phyloP scores from a whole-genome alignment of 2,113 vertebrate species.

The Gymnobelideus leadbeateri region DNA sequence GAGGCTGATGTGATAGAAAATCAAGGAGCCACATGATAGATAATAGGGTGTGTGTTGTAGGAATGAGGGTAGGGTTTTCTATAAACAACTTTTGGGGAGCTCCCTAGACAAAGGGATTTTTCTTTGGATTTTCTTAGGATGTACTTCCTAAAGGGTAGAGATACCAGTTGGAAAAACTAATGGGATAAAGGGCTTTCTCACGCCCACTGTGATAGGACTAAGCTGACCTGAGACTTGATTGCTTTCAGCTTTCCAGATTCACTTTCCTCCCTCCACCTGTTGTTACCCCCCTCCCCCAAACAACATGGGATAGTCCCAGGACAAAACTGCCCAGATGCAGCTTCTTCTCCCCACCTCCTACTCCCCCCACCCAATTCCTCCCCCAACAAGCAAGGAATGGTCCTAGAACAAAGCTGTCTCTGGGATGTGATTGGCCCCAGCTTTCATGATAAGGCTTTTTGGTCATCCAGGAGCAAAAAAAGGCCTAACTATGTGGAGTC shows the following conservation, averaged over 20 bases:
- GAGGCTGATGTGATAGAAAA: background rate
- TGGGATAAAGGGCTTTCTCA: background rate
- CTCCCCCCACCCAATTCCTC: too few relatives aligned
- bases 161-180: background rate
- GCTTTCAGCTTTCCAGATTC: background rate
- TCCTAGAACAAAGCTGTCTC: too few relatives aligned
- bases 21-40: background rate
- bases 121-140: background rate
- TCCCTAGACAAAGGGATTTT: background rate
- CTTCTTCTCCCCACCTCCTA: too few relatives aligned
- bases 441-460: background rate
- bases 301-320: too few relatives aligned
- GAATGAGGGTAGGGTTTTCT: background rate
- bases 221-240: background rate
- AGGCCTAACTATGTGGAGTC: background rate
- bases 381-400: too few relatives aligned
- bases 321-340: background rate
- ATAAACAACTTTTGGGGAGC: background rate
- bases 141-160: background rate
- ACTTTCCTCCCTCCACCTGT: background rate
- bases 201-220: background rate
- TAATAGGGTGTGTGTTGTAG: background rate
- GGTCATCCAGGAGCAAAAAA: background rate
- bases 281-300: background rate
- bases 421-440: too few relatives aligned